Conservation (phyloP, 2,797 vertebrate species). For the Sebastes steindachneri region DNA sequence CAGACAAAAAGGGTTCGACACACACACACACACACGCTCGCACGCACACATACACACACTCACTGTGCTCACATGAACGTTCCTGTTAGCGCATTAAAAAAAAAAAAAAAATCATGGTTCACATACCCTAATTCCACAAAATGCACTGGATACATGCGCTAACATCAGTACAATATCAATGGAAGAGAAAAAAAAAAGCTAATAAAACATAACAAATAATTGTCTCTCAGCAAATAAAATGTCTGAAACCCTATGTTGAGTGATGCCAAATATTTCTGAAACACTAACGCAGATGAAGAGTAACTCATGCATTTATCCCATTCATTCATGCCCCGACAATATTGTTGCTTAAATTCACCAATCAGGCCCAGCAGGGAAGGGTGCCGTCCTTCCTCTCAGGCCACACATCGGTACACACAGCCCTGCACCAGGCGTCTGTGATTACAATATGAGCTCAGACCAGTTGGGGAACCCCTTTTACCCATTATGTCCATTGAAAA, state of each 20-base stretch:
- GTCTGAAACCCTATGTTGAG: constrained; percentile 87
- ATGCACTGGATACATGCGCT: constrained; percentile 85
- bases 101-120: constrained; percentile 51
- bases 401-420: constrained; percentile 41
- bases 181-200: constrained; percentile 77
- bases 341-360: constrained; percentile 77
- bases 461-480: constrained; percentile 55
- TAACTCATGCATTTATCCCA: constrained; percentile 93
- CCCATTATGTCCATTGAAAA: constrained; percentile 52
- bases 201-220: constrained; percentile 71
- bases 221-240: constrained; percentile 93
- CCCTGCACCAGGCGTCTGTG: constrained; percentile 55
- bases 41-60: constrained; percentile 57
- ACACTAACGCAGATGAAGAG: constrained; percentile 87
- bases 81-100: constrained; percentile 67
- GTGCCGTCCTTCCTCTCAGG: constrained; percentile 47
- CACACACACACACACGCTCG: constrained; percentile 45
- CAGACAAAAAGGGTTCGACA: constrained; percentile 61
- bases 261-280: constrained; percentile 84
- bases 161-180: constrained; percentile 87
- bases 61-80: constrained; percentile 65
- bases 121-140: constrained; percentile 82
- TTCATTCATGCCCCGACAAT: constrained; percentile 87
- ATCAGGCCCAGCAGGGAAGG: constrained; percentile 42
- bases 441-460: constrained; percentile 50